phyloP scores from a whole-genome alignment of 2,113 vertebrate genomes.

The Hypomesus transpacificus region DNA sequence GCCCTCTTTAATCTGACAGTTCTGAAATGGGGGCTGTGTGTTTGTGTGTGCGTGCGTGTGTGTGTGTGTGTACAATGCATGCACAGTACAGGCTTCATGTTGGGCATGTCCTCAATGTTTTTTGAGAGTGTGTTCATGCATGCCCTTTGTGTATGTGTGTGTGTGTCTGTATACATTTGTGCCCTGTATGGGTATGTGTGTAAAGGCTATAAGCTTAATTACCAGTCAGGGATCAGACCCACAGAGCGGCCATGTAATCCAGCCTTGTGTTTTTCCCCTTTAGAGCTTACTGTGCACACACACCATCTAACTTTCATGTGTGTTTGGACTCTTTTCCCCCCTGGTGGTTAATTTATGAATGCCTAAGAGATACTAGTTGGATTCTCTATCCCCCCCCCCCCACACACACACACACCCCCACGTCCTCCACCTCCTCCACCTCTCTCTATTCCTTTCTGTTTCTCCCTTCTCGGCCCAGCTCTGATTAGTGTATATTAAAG shows the following conservation, averaged over 20 bases:
- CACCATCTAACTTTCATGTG: conserved; percentile 62
- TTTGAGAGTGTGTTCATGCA: neutral
- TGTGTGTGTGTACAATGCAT: conserved; percentile 35
- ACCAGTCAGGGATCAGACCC: conserved; percentile 60
- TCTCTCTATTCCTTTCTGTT: neutral
- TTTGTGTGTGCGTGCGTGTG: conserved; percentile 25
- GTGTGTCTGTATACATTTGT: conserved; percentile 10
- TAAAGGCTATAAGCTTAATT: conserved; percentile 59
- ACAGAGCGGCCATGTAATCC: conserved; percentile 45
- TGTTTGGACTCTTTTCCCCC: conserved; percentile 66
- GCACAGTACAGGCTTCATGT: conserved; percentile 21
- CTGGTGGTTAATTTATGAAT: conserved; percentile 68
- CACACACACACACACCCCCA: conserved; percentile 12
- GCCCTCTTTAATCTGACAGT: conserved; percentile 69
- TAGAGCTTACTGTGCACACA: conserved; percentile 16
- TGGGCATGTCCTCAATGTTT: neutral
- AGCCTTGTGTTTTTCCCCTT: conserved; percentile 18
- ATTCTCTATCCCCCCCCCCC: conserved; percentile 40
- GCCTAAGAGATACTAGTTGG: conserved; percentile 53
- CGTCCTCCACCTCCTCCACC: conserved; percentile 23
- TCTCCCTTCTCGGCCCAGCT: conserved; percentile 69
- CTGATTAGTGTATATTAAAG: conserved; percentile 85
- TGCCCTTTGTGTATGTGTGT: conserved; percentile 20
- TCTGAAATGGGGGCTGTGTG: conserved; percentile 41
- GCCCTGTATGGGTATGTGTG: conserved; percentile 18